Evolutionary conservation across 1,140 invertebrate species (phyloP), one percentile per base, ranked within the genome.

Genomic region (Himalopsyche phryganea): DNA sequence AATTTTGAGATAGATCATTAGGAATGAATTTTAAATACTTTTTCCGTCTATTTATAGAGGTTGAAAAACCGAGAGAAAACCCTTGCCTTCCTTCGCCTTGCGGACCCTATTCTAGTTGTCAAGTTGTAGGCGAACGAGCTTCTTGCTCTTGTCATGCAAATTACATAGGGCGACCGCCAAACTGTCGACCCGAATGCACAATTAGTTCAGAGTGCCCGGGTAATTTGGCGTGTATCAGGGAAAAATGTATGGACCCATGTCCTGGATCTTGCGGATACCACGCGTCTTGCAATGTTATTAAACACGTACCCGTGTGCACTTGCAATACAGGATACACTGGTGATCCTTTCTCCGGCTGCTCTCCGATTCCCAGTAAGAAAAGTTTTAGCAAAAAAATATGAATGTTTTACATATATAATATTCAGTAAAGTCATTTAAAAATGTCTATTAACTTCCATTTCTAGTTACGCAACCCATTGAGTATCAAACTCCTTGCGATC

Each of bases 291-390:
- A 69, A 20, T 44, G 76, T 80, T 19, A 69, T 75, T 14, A 81
- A 80, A 58, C 80, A 81, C 59, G 69, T 69, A 11, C 79, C 81
- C 5, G 71, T 73, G 18, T 83, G 81, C 63, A 80, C 78, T 45
- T 90, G 88, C 66, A 78, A 83, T 17, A 70, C 76, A 46, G 85
- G 83, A 23, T 90, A 83, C 65, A 84, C 80, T 2, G 88, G 88
- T 13, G 86, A 90, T 78, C 87, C 88, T 2, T 88, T 89, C 69
- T 80, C 77, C 41, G 83, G 81, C 59, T 91, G 88, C 66, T 80
- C 77, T 67, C 65, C 74, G 23, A 66, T 75, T 53, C 73, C 76
- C 68, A 68, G 81, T 82, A 79, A 77, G 74, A 72, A 32, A 28
- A 45, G 19, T 33, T 35, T 53, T n/a, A 41, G 11, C 3, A 47